phyloP scores from a whole-genome alignment of 2,113 vertebrate species.

The Halichoerus grypus region DNA sequence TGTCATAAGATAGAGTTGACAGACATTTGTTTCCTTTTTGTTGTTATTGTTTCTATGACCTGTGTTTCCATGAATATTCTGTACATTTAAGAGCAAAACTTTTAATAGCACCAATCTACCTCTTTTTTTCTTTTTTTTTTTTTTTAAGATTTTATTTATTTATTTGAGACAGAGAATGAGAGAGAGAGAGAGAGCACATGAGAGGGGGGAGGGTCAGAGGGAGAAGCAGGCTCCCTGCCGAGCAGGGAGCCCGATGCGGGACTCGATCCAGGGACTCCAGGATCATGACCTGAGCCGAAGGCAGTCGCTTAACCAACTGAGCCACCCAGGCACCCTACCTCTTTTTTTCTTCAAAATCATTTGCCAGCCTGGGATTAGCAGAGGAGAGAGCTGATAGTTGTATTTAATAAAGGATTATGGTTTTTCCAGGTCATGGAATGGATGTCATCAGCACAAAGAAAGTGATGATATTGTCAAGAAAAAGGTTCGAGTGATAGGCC shows the following conservation, averaged over 20 bases:
- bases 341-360: slow-evolving; percentile 26
- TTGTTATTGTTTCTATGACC: not conserved
- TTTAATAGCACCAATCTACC: not conserved
- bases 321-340: no score
- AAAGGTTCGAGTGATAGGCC: not conserved
- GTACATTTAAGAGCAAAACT: not conserved
- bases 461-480: not conserved
- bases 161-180: no score
- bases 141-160: no score
- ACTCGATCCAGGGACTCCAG: no score
- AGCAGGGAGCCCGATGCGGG: no score
- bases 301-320: no score
- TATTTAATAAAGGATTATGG: not conserved
- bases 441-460: not conserved
- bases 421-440: not conserved
- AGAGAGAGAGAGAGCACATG: no score
- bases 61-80: not conserved
- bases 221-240: no score
- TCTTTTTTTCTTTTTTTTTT: slow-evolving; percentile 11
- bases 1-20: not conserved
- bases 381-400: not conserved
- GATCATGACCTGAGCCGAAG: no score
- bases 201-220: no score
- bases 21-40: not conserved
- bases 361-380: not conserved